These are phyloP conservation scores for Thecophora atra DNA, from an alignment of 2,888 invertebrate species.

Conservation along the genomic window DNA sequence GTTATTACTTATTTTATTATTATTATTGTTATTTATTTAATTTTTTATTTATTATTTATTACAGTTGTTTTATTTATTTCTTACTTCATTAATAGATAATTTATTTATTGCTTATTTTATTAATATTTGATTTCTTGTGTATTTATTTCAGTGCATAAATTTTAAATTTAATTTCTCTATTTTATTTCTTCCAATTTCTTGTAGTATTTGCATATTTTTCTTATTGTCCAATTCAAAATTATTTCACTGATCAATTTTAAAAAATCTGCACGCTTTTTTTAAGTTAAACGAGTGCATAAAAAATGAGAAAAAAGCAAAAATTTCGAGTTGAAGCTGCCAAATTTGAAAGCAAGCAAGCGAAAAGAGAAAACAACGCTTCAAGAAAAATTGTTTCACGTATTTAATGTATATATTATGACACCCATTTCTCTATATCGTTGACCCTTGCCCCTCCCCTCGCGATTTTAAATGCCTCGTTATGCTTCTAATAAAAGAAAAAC, in stretches of 20 bases:
- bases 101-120: too few species aligned
- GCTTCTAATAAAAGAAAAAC: not conserved
- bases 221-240: too few species aligned
- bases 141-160: too few species aligned
- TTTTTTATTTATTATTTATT: too few species aligned
- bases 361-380: conserved; percentile 1
- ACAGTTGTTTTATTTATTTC: not conserved
- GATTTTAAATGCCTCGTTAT: not conserved
- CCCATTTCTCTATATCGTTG: not conserved
- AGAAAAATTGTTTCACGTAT: not conserved
- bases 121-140: too few species aligned
- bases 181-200: too few species aligned
- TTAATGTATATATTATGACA: not conserved
- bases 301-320: not conserved
- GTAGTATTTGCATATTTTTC: too few species aligned
- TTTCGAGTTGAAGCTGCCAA: conserved; percentile 4
- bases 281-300: not conserved
- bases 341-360: not conserved
- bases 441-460: not conserved
- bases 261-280: not conserved
- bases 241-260: too few species aligned
- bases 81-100: not conserved
- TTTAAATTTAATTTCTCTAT: too few species aligned
- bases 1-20: not conserved
- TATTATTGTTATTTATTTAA: not conserved